Evolutionary conservation across 2,113 vertebrate genomes (phyloP), one percentile per base, ranked within the genome.

Genomic region (Salvator merianae): DNA sequence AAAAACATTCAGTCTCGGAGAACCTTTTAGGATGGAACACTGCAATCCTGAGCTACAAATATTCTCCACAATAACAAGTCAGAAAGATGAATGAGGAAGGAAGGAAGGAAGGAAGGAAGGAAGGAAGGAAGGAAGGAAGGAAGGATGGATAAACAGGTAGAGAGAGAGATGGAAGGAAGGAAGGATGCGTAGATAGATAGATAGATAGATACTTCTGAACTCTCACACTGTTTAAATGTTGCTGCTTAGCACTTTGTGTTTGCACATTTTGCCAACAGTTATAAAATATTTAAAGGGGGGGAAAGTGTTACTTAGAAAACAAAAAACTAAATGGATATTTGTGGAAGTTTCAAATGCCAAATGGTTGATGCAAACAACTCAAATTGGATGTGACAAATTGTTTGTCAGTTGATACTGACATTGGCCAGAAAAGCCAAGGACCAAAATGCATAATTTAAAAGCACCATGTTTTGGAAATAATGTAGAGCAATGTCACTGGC

Each of bases 391-490:
- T 70, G 43, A 80, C 74, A 30, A n/a, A 20, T 43, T 59, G 12
- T 55, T 87, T 90, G 80, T 79, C 78, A 79, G 84, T 26, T 36
- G 65, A 77, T 66, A n/a, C 40, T 79, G 14, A 74, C 80, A 79
- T 28, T 70, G 82, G 65, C 18, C 76, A 26, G 53, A 22, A 26
- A 43, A 55, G 34, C 65, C 50, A 55, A 65, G 26, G 65, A 68
- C 18, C 62, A 47, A 28, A 32, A 77, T 55, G 85, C 30, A 7
- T 53, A 77, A 70, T 75, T 75, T 85, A 75, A 68, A 43, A 12
- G 53, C 74, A 28, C 34, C 53, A 12, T 24, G 55, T 62, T 36
- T n/a, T 30, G 16, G 62, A 50, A 79, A 81, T n/a, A 20, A 55
- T 38, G 32, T 26, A 26, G 28, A 13, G 7, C 1, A 12, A 10